phyloP scores from a whole-genome alignment of 2,797 vertebrate species.

The Coracias cyanogaster region DNA sequence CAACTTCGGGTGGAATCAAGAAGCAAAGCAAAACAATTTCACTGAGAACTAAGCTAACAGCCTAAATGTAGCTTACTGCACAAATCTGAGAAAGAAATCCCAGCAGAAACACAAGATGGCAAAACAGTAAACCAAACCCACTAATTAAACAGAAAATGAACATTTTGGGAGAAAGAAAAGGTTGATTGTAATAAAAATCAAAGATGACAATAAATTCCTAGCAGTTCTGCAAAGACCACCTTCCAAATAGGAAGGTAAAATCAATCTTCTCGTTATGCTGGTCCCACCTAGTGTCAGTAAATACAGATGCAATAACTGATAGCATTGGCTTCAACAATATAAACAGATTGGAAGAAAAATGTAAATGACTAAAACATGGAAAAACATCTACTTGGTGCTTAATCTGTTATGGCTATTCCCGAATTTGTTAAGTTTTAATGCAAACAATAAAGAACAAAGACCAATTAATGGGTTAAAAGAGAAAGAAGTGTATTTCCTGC shows the following conservation, averaged over 20 bases:
- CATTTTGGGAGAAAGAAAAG: fast-evolving
- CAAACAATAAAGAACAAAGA: background rate
- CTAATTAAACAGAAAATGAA: background rate
- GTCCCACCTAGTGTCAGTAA: background rate
- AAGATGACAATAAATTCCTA: background rate
- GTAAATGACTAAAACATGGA: background rate
- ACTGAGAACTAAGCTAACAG: background rate
- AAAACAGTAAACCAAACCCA: background rate
- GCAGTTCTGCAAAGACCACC: background rate
- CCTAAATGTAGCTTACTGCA: background rate
- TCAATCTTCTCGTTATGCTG: background rate
- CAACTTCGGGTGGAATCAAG: background rate
- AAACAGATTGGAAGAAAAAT: background rate
- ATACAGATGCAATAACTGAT: background rate
- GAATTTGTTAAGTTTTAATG: background rate
- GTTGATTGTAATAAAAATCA: background rate
- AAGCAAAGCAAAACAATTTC: background rate
- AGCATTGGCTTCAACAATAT: fast-evolving
- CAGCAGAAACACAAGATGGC: background rate
- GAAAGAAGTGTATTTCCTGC: background rate
- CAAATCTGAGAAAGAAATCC: background rate
- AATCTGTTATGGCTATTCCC: background rate
- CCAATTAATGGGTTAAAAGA: background rate
- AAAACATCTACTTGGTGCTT: background rate
- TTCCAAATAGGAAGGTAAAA: background rate